Evolutionary conservation across 2,113 vertebrate genomes (phyloP).

Genomic region (Saguinus midas): DNA sequence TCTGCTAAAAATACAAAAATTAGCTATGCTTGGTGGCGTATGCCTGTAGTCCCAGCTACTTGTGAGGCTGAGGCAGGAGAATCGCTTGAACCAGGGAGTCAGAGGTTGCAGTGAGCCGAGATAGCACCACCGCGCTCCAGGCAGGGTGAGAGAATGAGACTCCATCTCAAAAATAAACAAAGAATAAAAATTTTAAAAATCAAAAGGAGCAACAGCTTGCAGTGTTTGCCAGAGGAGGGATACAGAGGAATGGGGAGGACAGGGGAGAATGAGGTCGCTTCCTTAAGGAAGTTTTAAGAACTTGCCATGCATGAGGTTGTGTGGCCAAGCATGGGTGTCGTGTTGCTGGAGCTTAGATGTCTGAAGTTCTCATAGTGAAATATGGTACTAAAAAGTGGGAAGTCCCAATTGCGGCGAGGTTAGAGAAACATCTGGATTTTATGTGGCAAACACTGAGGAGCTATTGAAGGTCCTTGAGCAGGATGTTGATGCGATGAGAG

Average conservation of each 20-base stretch:
- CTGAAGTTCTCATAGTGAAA: too few relatives aligned
- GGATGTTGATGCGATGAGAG: neutral
- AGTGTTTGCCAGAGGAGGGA: neutral
- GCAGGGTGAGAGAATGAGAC: too few relatives aligned
- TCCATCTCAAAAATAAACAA: too few relatives aligned
- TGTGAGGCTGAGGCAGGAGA: too few relatives aligned
- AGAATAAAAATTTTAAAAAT: too few relatives aligned
- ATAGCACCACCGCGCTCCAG: too few relatives aligned
- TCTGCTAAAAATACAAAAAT: too few relatives aligned
- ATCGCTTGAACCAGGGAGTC: fast-evolving
- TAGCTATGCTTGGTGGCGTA: fast-evolving
- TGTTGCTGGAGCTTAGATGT: neutral
- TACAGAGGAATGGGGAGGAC: neutral
- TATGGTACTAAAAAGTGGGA: neutral
- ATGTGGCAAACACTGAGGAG: neutral
- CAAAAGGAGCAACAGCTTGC: neutral
- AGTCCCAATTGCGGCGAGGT: fast-evolving
- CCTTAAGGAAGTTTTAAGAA: neutral
- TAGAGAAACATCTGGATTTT: neutral
- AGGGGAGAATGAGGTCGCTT: fast-evolving
- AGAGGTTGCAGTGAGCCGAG: too few relatives aligned
- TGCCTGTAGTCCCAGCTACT: too few relatives aligned
- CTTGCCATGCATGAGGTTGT: fast-evolving
- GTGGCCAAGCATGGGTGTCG: fast-evolving
- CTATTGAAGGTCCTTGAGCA: neutral